phyloP scores from a whole-genome alignment of 2,113 vertebrate genomes.

The Spizaetus ornatus region DNA sequence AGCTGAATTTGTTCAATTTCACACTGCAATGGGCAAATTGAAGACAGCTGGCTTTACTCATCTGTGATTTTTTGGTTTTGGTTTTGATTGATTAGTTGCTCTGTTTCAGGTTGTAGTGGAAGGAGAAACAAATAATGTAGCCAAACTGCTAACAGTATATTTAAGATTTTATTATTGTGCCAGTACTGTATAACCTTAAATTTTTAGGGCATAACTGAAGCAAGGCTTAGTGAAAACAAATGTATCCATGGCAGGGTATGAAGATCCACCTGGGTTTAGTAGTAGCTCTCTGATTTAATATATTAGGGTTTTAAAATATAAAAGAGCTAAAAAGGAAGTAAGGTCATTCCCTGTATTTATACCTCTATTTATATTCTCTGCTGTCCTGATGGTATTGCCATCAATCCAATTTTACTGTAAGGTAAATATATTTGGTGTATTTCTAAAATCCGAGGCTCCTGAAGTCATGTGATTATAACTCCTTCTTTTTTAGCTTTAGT shows the following conservation, averaged over 20 bases:
- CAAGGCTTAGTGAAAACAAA: conserved; percentile 6
- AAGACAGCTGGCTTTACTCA: conserved; percentile 36
- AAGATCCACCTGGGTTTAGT: conserved; percentile 1
- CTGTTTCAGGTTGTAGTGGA: conserved; percentile 50
- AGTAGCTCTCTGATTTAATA: not conserved
- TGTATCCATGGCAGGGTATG: not conserved
- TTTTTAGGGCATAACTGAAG: conserved; percentile 47
- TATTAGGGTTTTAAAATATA: not conserved
- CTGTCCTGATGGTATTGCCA: not conserved
- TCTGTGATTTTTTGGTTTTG: conserved; percentile 15
- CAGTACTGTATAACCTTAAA: not conserved
- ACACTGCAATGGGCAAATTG: not conserved
- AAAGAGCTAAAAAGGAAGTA: not conserved
- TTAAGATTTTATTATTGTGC: conserved; percentile 50
- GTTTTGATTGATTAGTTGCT: conserved; percentile 58
- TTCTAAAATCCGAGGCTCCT: not conserved
- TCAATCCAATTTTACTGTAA: not conserved
- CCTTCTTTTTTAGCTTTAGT: not conserved
- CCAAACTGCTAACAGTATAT: conserved; percentile 40
- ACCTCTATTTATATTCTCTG: not conserved
- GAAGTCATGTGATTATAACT: not conserved
- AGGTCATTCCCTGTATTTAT: not conserved
- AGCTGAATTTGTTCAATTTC: not conserved
- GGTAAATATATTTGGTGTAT: not conserved
- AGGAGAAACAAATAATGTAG: not conserved